Evolutionary conservation across 2,113 vertebrate genomes (phyloP), one percentile per base, ranked within the genome.

Genomic region (Dicaeum eximium): DNA sequence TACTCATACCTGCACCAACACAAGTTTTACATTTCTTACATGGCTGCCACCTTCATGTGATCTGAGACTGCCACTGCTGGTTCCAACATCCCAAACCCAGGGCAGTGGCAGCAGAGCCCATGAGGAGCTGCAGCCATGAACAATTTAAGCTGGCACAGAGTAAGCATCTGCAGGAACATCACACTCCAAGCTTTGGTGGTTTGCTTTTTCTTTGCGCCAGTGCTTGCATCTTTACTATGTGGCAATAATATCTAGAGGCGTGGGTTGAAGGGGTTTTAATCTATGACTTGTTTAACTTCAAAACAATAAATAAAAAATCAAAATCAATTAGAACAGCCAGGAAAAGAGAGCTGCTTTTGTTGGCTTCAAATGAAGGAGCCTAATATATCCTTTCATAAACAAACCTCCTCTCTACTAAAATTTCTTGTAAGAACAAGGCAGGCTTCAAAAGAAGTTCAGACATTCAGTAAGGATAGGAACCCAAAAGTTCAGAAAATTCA

Each of bases 251-350:
- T 58, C 94, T 44, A 62, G 33, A 91, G 90, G 71, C 51, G 13
- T 62, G 10, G 44, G 90, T 48, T 80, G 47, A n/a, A 88, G 62
- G 47, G 15, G 3, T 60, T 93, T 95, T 90, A 91, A 95, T 94
- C 87, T 78, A 37, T 2, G 50, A 80, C 79, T 91, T 96, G 94
- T 96, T 95, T 96, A 88, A 93, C 79, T 91, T 95, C 92, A 96
- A 95, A 95, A 96, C 80, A 96, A 94, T 96, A 95, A 92, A 95
- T 81, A 95, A 93, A 94, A 95, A 95, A 85, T 81, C 90, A 94
- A 95, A 95, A 87, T 93, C 79, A 97, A 95, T 95, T 95, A 93
- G 47, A 91, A 25, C 64, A 85, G 75, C 18, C 74, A 67, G 82
- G 82, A 86, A 66, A 30, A 89, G 74, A 9, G 69, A 4, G 13